These are phyloP conservation scores for Podilymbus podiceps DNA, from an alignment of 2,113 vertebrate genomes.

Conservation along the genomic window DNA sequence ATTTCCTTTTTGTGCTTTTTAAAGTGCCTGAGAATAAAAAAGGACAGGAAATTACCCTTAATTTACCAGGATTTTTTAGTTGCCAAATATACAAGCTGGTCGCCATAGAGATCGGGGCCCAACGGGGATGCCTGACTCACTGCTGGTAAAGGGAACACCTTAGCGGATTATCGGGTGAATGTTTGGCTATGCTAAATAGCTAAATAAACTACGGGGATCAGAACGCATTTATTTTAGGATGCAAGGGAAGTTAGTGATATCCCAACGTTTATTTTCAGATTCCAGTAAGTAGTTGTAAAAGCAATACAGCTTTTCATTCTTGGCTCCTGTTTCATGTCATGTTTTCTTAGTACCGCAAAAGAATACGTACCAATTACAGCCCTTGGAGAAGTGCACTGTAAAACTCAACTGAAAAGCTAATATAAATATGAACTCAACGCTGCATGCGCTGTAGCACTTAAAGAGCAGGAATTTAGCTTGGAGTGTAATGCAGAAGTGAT, in stretches of 20 bases:
- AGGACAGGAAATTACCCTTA: neutral
- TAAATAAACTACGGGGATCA: neutral
- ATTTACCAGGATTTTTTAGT: slow-evolving; percentile 25
- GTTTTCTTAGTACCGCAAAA: neutral
- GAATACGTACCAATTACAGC: neutral
- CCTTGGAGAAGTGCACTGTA: neutral
- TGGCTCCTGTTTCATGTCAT: neutral
- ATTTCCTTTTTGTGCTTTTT: slow-evolving; percentile 17
- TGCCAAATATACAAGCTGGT: slow-evolving; percentile 1
- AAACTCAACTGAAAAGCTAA: neutral
- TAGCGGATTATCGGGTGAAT: neutral
- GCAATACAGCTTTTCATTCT: neutral
- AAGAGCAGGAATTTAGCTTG: neutral
- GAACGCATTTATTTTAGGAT: neutral
- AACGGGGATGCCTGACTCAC: neutral
- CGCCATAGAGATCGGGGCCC: slow-evolving; percentile 26
- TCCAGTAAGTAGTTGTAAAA: neutral
- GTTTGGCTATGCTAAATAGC: slow-evolving; percentile 11
- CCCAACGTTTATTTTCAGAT: neutral
- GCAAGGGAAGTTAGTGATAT: neutral
- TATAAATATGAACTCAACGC: neutral
- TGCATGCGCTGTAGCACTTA: neutral
- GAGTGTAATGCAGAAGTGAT: neutral
- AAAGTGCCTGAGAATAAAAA: neutral
- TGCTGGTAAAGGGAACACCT: slow-evolving; percentile 2